Percentiles rank a stretch among this genome's conserved stretches.
These are phyloP conservation scores for Aurelia aurita DNA, from an alignment of 30 jellyfish, hydroid and myxozoan species.

Conservation along the genomic window DNA sequence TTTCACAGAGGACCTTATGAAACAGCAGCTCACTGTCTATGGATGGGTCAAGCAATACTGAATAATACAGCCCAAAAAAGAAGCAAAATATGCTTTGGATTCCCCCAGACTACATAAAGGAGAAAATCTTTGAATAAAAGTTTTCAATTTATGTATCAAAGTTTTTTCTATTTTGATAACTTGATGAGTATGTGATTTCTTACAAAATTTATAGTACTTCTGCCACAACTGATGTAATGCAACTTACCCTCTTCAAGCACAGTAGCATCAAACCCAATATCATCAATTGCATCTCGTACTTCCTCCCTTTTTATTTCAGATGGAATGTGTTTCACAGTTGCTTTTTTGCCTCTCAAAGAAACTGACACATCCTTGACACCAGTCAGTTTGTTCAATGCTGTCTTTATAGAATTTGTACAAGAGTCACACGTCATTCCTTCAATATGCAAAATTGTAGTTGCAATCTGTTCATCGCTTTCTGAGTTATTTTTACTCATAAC, in stretches of 20 bases:
- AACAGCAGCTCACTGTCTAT: too few relatives aligned
- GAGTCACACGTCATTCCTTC: conserved; percentile 97
- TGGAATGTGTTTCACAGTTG: conserved; percentile 58
- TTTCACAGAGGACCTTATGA: too few relatives aligned
- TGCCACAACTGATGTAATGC: background rate
- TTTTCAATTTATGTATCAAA: too few relatives aligned
- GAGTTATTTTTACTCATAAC: background rate
- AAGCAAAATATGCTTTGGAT: too few relatives aligned
- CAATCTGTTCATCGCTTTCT: conserved; percentile 6
- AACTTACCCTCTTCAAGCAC: conserved; percentile 61
- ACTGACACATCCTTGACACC: conserved; percentile 66
- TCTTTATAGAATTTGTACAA: conserved; percentile 77
- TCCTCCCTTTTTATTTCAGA: conserved; percentile 34
- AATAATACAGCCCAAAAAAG: too few relatives aligned
- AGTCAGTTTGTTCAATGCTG: conserved; percentile 58
- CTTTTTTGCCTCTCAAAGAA: conserved; percentile 70
- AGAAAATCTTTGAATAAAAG: too few relatives aligned
- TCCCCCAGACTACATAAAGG: too few relatives aligned
- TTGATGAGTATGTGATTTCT: too few relatives aligned
- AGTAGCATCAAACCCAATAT: conserved; percentile 76
- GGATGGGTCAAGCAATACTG: too few relatives aligned
- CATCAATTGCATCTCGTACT: conserved; percentile 75
- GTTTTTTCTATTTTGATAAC: too few relatives aligned
- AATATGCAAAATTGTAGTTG: conserved; percentile 40
- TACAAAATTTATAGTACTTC: too few relatives aligned